Evolutionary conservation across 2,888 invertebrate species (phyloP).

Genomic region (Spatulosminthurus flaviceps): DNA sequence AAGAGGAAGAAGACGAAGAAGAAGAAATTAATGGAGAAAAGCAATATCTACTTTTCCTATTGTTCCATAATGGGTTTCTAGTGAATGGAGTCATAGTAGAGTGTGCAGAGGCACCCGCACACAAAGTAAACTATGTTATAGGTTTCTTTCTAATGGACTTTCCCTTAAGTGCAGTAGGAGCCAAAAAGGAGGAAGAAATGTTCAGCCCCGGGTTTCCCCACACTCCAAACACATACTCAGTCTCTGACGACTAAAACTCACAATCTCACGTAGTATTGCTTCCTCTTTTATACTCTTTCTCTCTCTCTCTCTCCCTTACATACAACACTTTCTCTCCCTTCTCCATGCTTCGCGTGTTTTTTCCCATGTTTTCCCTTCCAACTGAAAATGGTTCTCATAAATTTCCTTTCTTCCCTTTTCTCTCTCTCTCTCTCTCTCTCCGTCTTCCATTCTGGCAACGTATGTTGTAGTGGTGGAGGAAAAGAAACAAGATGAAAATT

Average conservation of each 20-base stretch:
- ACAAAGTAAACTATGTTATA: slow-evolving; percentile 62
- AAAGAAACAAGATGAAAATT: slow-evolving; percentile 32
- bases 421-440: slow-evolving; percentile 20
- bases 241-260: slow-evolving; percentile 33
- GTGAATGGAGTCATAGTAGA: slow-evolving; percentile 55
- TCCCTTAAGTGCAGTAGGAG: slow-evolving; percentile 61
- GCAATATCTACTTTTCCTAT: slow-evolving; percentile 63
- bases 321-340: slow-evolving; percentile 32
- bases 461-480: not conserved
- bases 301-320: too few relatives aligned
- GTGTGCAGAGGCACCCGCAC: slow-evolving; percentile 53
- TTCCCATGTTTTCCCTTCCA: slow-evolving; percentile 51
- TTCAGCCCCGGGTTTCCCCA: slow-evolving; percentile 42
- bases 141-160: slow-evolving; percentile 63
- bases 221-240: slow-evolving; percentile 24
- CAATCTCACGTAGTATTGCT: not conserved
- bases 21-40: slow-evolving; percentile 62
- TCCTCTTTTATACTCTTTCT: slow-evolving; percentile 19
- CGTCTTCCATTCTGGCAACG: not conserved
- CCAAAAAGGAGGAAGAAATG: not conserved
- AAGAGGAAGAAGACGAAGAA: slow-evolving; percentile 31
- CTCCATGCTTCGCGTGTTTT: slow-evolving; percentile 51
- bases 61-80: slow-evolving; percentile 62
- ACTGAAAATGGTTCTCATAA: slow-evolving; percentile 55
- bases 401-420: slow-evolving; percentile 43